These are phyloP conservation scores for Tipula helvola DNA, from an alignment of 2,888 invertebrate genomes.

Conservation along the genomic window DNA sequence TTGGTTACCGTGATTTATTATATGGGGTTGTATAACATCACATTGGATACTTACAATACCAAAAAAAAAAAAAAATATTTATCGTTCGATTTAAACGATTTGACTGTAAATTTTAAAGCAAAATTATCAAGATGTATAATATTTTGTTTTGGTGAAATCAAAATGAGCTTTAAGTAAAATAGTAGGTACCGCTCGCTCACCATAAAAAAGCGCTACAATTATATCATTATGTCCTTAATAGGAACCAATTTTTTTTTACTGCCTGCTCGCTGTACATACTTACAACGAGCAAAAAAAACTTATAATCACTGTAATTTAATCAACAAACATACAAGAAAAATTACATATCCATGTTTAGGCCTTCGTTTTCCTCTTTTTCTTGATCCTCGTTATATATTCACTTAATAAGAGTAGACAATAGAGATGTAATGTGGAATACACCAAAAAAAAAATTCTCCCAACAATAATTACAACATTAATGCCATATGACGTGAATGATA, in stretches of 20 bases:
- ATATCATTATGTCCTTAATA: not conserved
- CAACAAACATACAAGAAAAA: not conserved
- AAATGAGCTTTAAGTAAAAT: not conserved
- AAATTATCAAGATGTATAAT: not conserved
- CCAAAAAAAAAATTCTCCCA: not conserved
- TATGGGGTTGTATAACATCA: not conserved
- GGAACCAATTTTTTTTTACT: not conserved
- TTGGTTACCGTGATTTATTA: not conserved
- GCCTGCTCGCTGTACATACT: not conserved
- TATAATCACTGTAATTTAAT: not conserved
- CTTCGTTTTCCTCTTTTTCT: not conserved
- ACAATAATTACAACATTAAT: not conserved
- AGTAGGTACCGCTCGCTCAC: not conserved
- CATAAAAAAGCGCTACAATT: not conserved
- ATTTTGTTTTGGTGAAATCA: not conserved
- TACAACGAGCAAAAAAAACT: not conserved
- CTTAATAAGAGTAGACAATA: not conserved
- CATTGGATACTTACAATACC: not conserved
- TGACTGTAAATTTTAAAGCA: not conserved
- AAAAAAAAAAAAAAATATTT: not conserved
- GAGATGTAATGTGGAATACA: not conserved
- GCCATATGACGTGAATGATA: slow-evolving; percentile 4
- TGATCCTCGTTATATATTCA: not conserved
- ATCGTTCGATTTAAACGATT: not conserved
- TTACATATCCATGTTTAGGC: not conserved